Percentiles rank a stretch among this genome's conserved stretches.
Conservation (phyloP, 2,888 invertebrate species). For the Drosophila villosipedis region DNA sequence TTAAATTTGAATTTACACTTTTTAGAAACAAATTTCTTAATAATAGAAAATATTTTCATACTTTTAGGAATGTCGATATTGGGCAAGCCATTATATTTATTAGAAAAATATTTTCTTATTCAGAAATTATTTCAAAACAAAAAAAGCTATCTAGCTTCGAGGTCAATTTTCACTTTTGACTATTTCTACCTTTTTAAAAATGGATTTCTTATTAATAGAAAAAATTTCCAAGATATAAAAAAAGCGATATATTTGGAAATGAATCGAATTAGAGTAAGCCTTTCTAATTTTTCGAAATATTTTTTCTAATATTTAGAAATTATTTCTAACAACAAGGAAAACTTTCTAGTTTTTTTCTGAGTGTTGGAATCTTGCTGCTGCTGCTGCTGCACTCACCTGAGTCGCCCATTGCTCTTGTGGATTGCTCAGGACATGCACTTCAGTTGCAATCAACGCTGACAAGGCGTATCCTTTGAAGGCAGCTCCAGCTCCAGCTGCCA, state of each 20-base stretch:
- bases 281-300: background rate
- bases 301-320: background rate
- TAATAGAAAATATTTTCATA: too few relatives aligned
- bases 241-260: background rate
- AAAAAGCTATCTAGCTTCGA: background rate
- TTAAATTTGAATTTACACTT: too few relatives aligned
- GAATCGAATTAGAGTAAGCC: background rate
- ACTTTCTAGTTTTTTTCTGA: background rate
- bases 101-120: too few relatives aligned
- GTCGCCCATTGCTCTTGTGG: conserved; percentile 77
- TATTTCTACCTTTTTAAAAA: background rate
- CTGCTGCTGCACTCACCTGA: conserved; percentile 77
- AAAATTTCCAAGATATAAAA: background rate
- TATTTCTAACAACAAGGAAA: background rate
- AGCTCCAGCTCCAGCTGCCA: conserved; percentile 28
- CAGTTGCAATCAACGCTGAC: conserved; percentile 27
- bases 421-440: conserved; percentile 34
- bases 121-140: background rate
- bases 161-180: background rate
- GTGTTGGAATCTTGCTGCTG: background rate
- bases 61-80: background rate
- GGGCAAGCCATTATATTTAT: background rate
- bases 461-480: conserved; percentile 32
- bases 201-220: background rate
- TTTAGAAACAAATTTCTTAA: too few relatives aligned